Evolutionary conservation across 92 coral and sea anemone species (phyloP).

Genomic region (Paramuricea clavata): DNA sequence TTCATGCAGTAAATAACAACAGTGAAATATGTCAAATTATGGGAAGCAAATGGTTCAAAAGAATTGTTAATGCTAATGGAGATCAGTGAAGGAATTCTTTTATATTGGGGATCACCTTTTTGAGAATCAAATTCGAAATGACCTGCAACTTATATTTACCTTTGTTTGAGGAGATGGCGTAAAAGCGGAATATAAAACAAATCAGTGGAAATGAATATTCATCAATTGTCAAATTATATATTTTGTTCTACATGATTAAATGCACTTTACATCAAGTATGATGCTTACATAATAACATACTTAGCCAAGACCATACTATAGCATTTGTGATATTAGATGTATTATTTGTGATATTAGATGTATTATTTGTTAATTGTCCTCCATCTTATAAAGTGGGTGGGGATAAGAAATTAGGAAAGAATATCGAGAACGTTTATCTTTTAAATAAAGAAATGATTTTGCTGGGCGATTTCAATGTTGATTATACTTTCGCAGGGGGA

Average conservation of each 20-base stretch:
- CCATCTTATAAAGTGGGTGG: too few species aligned
- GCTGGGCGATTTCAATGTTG: too few species aligned
- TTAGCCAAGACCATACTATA: too few species aligned
- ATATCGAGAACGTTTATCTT: too few species aligned
- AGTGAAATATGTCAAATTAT: conserved; percentile 1
- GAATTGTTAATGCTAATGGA: conserved; percentile 53
- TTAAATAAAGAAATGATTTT: too few species aligned
- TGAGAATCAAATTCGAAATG: conserved; percentile 52
- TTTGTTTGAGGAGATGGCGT: conserved; percentile 65
- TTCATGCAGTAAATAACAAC: conserved; percentile 45
- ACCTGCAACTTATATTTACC: conserved; percentile 44
- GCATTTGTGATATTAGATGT: not conserved
- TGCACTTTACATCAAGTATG: too few species aligned
- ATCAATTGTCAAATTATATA: conserved; percentile 16
- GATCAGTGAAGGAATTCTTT: conserved; percentile 58
- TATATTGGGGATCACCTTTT: conserved; percentile 55
- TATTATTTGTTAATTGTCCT: too few species aligned
- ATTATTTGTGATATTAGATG: too few species aligned
- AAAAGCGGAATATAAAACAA: conserved; percentile 31
- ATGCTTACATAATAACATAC: not conserved
- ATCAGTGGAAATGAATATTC: conserved; percentile 30
- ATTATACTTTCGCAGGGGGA: too few species aligned
- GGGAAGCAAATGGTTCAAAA: conserved; percentile 48
- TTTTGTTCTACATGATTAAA: not conserved
- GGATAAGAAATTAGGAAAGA: too few species aligned